These are phyloP conservation scores for Tetragonula clypearis DNA, from an alignment of 1,140 invertebrate species.

Conservation along the genomic window DNA sequence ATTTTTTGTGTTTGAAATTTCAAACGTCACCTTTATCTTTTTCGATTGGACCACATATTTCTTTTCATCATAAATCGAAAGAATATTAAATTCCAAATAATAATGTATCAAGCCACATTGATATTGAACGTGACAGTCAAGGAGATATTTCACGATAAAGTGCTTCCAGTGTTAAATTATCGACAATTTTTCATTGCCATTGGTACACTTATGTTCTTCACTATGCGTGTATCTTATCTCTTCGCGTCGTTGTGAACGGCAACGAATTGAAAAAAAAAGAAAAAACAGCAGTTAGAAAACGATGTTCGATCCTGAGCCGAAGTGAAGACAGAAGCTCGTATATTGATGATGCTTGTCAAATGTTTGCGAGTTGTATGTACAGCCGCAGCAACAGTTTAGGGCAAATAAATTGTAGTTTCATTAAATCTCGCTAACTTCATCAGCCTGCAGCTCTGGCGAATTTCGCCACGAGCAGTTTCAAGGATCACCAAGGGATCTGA, in stretches of 20 bases:
- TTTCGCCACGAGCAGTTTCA: background rate
- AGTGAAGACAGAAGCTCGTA: background rate
- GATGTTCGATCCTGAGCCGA: background rate
- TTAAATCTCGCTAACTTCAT: conserved; percentile 14
- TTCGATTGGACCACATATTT: no score
- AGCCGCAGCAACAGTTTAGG: conserved; percentile 2
- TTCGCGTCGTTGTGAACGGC: background rate
- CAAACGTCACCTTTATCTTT: no score
- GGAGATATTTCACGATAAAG: no score
- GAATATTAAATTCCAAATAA: no score
- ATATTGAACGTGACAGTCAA: no score
- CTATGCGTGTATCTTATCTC: no score
- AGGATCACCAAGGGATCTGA: conserved; percentile 20
- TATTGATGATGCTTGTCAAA: conserved; percentile 22
- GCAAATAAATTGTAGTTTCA: conserved; percentile 37
- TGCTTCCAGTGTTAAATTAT: no score
- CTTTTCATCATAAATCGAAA: no score
- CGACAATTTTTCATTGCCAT: no score
- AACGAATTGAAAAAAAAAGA: background rate
- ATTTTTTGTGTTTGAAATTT: no score
- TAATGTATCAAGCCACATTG: no score
- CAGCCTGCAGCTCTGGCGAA: background rate
- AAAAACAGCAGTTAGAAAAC: background rate
- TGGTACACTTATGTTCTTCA: no score
- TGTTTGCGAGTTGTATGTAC: conserved; percentile 12